Percentiles rank a stretch among this genome's conserved stretches.
These are phyloP conservation scores for Mormyrops boulengeri DNA, from an alignment of 2,797 vertebrate species.

Conservation along the genomic window DNA sequence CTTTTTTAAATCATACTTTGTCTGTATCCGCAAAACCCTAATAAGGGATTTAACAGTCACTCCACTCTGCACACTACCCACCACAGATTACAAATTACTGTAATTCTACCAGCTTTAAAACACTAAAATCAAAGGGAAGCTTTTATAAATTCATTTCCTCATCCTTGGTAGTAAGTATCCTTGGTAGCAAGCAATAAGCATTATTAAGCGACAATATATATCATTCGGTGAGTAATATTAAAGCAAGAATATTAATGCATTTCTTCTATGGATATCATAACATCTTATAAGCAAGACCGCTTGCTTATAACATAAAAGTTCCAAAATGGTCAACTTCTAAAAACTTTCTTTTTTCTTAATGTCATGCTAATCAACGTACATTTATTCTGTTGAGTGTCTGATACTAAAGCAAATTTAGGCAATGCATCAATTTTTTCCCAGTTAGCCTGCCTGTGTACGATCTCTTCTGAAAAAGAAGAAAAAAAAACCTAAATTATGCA, in stretches of 20 bases:
- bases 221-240: background rate
- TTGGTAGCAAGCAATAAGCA: background rate
- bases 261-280: background rate
- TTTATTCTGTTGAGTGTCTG: constrained; percentile 16
- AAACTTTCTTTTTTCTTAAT: background rate
- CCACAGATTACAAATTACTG: background rate
- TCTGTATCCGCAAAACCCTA: background rate
- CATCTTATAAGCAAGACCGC: background rate
- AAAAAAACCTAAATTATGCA: constrained; percentile 29
- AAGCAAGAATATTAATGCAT: background rate
- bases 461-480: background rate
- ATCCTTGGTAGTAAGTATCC: background rate
- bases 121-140: background rate
- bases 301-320: background rate
- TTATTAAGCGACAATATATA: background rate
- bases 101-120: background rate
- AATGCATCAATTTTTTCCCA: constrained; percentile 1
- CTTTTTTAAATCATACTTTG: background rate
- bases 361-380: constrained; percentile 4
- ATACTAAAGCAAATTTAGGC: constrained; percentile 9
- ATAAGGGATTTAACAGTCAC: background rate
- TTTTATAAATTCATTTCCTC: background rate
- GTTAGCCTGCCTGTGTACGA: background rate
- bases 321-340: background rate
- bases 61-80: background rate